These are phyloP conservation scores for Moxostoma hubbsi DNA, from an alignment of 2,797 vertebrate genomes.

Conservation along the genomic window DNA sequence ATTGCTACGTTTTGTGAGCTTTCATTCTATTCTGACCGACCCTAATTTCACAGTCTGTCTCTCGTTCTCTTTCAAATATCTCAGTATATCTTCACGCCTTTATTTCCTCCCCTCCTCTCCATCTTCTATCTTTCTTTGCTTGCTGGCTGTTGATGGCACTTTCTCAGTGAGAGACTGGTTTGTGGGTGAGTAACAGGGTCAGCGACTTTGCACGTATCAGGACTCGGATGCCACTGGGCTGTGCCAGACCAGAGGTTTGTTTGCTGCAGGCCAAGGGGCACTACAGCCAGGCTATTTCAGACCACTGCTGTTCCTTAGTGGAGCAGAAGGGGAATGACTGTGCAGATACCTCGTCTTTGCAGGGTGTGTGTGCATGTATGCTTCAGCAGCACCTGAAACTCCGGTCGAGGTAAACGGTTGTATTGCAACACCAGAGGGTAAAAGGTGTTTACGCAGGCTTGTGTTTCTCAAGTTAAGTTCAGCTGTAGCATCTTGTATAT, in stretches of 20 bases:
- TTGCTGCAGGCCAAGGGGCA: constrained; percentile 67
- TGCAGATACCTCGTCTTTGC: constrained; percentile 66
- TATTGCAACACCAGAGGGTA: constrained; percentile 12
- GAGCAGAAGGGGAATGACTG: constrained; percentile 70
- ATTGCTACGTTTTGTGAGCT: constrained; percentile 66
- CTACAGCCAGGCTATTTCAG: constrained; percentile 71
- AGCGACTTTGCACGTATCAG: constrained; percentile 28
- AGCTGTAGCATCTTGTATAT: not conserved
- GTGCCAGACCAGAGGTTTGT: constrained; percentile 64
- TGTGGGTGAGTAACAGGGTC: constrained; percentile 41
- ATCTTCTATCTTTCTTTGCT: constrained; percentile 23
- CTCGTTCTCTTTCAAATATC: constrained; percentile 18
- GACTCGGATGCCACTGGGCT: constrained; percentile 27
- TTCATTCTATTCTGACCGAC: constrained; percentile 65
- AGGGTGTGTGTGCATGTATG: not conserved
- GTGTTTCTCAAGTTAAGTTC: constrained; percentile 20
- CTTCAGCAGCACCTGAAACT: constrained; percentile 24
- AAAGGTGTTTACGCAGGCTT: constrained; percentile 26
- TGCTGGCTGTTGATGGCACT: constrained; percentile 34
- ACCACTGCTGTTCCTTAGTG: constrained; percentile 67
- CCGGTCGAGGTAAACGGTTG: not conserved
- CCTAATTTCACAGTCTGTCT: constrained; percentile 51
- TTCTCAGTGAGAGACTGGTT: constrained; percentile 31
- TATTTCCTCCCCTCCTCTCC: constrained; percentile 17
- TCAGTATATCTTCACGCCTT: constrained; percentile 40